Percentiles rank a stretch among this genome's conserved stretches.
Evolutionary conservation across 2,888 invertebrate genomes (phyloP).

Genomic region (Acanthosepion lycidas): DNA sequence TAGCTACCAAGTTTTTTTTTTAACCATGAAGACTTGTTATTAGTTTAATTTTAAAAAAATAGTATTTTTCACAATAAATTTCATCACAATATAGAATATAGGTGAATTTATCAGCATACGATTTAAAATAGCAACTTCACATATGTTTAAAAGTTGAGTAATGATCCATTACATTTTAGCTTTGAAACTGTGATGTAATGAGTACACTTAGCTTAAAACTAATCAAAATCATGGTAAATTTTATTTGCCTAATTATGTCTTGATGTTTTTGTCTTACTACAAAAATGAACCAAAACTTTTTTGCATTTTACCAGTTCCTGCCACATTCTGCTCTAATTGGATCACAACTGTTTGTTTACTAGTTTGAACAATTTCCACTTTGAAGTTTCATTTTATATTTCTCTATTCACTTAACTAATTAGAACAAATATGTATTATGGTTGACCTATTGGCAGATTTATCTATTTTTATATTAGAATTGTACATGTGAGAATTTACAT

Average conservation of each 20-base stretch:
- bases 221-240: neutral
- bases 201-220: neutral
- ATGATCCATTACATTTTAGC: neutral
- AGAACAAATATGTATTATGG: neutral
- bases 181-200: neutral
- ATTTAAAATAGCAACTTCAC: neutral
- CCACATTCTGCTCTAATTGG: neutral
- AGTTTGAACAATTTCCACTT: neutral
- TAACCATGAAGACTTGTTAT: too few relatives aligned
- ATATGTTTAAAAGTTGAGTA: neutral
- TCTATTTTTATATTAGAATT: neutral
- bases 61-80: neutral
- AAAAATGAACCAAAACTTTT: neutral
- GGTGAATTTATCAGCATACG: neutral
- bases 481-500: neutral
- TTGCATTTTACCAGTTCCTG: neutral
- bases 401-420: neutral
- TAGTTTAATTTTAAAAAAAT: too few relatives aligned
- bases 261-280: neutral
- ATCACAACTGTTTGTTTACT: too few relatives aligned
- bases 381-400: neutral
- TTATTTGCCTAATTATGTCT: neutral
- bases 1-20: neutral
- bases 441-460: neutral
- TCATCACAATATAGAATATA: neutral